phyloP scores from a whole-genome alignment of 2,888 invertebrate genomes.

The Ecliptopera silaceata region DNA sequence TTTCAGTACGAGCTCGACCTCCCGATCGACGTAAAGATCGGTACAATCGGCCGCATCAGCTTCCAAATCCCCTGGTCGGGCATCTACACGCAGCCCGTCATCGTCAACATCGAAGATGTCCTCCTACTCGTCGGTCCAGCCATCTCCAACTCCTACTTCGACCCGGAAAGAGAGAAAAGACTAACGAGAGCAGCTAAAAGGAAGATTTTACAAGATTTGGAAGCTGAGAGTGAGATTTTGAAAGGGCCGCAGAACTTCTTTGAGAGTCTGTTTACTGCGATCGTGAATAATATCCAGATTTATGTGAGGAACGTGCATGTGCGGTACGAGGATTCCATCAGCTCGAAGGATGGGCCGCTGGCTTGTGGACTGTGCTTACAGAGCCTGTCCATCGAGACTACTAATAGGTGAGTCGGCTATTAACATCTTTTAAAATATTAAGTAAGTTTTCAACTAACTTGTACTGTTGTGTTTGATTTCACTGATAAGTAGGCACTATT shows the following conservation, averaged over 20 bases:
- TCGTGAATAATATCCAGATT: conserved; percentile 91
- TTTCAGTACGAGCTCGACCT: conserved; percentile 91
- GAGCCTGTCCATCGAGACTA: conserved; percentile 89
- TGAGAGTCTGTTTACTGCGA: conserved; percentile 88
- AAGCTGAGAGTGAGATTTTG: conserved; percentile 81
- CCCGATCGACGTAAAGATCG: conserved; percentile 92
- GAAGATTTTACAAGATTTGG: conserved; percentile 86
- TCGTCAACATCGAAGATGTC: conserved; percentile 89
- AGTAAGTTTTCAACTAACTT: too few relatives aligned
- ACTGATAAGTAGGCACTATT: too few relatives aligned
- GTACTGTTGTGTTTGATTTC: too few relatives aligned
- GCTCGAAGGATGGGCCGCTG: conserved; percentile 85
- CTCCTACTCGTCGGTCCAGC: conserved; percentile 90
- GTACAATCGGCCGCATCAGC: conserved; percentile 89
- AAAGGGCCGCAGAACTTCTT: conserved; percentile 87
- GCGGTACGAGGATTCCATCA: conserved; percentile 90
- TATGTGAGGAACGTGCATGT: conserved; percentile 90
- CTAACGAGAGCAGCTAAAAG: conserved; percentile 88
- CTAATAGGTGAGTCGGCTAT: conserved; percentile 84
- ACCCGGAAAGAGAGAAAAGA: conserved; percentile 88
- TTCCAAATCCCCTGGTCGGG: conserved; percentile 91
- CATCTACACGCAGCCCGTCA: conserved; percentile 88
- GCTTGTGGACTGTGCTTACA: conserved; percentile 91
- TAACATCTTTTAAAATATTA: too few relatives aligned
- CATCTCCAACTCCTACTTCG: conserved; percentile 85